phyloP scores from a whole-genome alignment of 2,113 vertebrate species.

The Argyrosomus japonicus region DNA sequence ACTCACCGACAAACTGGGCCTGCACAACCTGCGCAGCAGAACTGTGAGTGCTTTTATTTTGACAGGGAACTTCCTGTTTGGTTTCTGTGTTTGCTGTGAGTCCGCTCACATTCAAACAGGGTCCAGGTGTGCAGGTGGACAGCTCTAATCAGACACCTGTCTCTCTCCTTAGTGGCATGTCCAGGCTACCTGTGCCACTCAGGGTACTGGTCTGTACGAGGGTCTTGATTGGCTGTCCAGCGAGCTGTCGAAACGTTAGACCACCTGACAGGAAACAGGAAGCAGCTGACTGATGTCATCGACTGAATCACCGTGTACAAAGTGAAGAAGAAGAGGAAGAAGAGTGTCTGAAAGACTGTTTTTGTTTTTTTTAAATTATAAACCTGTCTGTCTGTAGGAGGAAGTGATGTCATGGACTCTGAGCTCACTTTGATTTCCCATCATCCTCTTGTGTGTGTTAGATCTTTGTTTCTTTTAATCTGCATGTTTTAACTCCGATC shows the following conservation, averaged over 20 bases:
- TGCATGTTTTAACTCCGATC: conserved; percentile 77
- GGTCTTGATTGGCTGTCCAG: conserved; percentile 93
- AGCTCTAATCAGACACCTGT: background rate
- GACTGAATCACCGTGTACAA: conserved; percentile 54
- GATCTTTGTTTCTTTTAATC: conserved; percentile 71
- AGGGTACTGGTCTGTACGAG: conserved; percentile 91
- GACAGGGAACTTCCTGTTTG: too few species aligned
- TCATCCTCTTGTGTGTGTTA: conserved; percentile 61
- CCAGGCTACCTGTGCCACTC: conserved; percentile 91
- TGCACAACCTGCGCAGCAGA: conserved; percentile 86
- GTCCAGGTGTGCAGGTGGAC: background rate
- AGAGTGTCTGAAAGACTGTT: conserved; percentile 41
- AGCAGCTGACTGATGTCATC: conserved; percentile 41
- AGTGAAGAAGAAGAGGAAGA: conserved; percentile 30
- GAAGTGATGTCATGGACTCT: conserved; percentile 80
- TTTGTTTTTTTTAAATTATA: conserved; percentile 71
- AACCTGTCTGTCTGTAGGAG: conserved; percentile 65
- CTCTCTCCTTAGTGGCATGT: conserved; percentile 86
- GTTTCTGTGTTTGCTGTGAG: too few species aligned
- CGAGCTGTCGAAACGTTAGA: conserved; percentile 86
- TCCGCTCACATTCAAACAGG: too few species aligned
- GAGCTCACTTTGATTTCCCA: conserved; percentile 69
- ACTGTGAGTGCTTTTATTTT: conserved; percentile 80
- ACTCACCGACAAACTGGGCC: conserved; percentile 90
- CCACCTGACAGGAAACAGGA: conserved; percentile 28